Base-by-base conservation (phyloP, 2,888 invertebrate genomes). In the Athetis lepigone region DNA sequence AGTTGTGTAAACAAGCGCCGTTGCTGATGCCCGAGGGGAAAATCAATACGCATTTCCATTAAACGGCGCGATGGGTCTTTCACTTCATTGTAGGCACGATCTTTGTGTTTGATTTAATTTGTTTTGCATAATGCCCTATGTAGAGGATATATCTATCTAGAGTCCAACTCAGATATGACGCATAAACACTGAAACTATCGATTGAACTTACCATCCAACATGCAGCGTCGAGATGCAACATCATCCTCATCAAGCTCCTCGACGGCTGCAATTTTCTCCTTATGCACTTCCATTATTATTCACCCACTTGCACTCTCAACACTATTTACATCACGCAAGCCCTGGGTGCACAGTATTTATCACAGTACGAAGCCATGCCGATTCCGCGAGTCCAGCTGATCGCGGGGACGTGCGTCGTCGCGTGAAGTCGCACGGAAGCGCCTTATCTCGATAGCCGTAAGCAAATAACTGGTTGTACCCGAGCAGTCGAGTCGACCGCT, bases 151-250 rank as follows among this genome's bases (percentile, higher is more conserved):
- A 60, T 62, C 39, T 25, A 59, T 39, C 21, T 40, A 49, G 51
- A 21, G 47, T 21, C 7, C 39, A 39, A 23, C 27, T 37, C 29
- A 52, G 23, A 21, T 45, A 51, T 67, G 69, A 68, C 52, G 67
- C 60, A 49, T 25, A 43, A 39, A 40, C 43, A 61, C 33, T 55
- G 62, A 60, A 67, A n/a, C 23, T 71, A 75, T 72, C 50, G 68
- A 67, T 75, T 40, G 62, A 29, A 87, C 94, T 91, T 82, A 95
- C 95, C 95, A 67, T 95, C 95, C 42, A 95, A 82, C 95, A 95
- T 95, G 82, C 91, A 92, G 52, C 95, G 90, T 3, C 95, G 91
- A 18, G 94, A 92, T 63, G 90, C 82, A 55, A 88, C 88, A 61
- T 92, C 91, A 66, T 94, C 94, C 43, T 91, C 93, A n/a, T 92